Conservation (phyloP, 2,113 vertebrate species). For the Mobula birostris region DNA sequence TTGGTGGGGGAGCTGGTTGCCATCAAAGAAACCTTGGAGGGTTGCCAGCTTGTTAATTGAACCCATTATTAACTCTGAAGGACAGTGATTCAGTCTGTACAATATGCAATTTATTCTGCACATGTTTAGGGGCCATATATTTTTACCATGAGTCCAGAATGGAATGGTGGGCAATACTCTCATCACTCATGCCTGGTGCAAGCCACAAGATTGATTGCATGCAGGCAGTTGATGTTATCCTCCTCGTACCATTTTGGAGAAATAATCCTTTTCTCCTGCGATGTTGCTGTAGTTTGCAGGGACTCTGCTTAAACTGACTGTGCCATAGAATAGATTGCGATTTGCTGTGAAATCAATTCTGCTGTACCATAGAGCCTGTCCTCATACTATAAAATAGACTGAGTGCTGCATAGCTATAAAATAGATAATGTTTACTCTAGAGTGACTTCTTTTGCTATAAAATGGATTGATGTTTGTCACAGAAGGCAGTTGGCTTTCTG, state of each 20-base stretch:
- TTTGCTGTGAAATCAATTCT: too few relatives aligned
- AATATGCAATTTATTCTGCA: neutral
- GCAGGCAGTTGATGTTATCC: neutral
- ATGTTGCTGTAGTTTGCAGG: neutral
- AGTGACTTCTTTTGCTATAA: too few relatives aligned
- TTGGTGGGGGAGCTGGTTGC: too few relatives aligned
- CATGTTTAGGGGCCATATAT: neutral
- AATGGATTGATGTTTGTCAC: too few relatives aligned
- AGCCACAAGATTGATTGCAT: neutral
- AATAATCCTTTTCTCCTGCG: neutral
- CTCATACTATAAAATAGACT: too few relatives aligned
- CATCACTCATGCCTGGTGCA: neutral
- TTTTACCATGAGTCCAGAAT: neutral
- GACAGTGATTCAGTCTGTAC: neutral
- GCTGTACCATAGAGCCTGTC: too few relatives aligned
- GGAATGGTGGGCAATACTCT: neutral
- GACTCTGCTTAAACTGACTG: neutral
- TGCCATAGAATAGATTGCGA: neutral
- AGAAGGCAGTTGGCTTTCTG: neutral
- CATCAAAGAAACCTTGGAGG: too few relatives aligned
- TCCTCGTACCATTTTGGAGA: neutral
- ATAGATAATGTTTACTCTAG: too few relatives aligned
- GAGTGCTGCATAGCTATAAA: too few relatives aligned
- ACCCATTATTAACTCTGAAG: too few relatives aligned
- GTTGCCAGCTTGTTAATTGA: too few relatives aligned